A percentile compares a stretch with the other conserved stretches of the same genome.
phyloP scores from a whole-genome alignment of 2,888 invertebrate species.

The Polydrusus pterygomalis region DNA sequence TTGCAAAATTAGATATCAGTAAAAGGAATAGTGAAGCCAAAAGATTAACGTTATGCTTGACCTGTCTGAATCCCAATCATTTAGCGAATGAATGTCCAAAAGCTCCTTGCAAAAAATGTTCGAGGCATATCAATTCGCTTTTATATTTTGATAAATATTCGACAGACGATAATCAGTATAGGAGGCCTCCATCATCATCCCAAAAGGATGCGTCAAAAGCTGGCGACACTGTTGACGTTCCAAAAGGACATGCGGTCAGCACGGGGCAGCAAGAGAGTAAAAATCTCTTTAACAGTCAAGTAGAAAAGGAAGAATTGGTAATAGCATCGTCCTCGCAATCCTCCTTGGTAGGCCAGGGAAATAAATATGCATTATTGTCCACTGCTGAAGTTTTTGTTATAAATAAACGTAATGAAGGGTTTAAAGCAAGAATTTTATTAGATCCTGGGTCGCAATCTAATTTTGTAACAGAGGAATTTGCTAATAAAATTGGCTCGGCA shows the following conservation, averaged over 20 bases:
- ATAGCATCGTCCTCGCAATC: background rate
- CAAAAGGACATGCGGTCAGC: background rate
- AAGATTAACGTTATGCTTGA: conserved; percentile 38
- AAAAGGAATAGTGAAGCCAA: conserved; percentile 31
- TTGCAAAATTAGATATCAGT: conserved; percentile 19
- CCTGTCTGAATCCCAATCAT: conserved; percentile 43
- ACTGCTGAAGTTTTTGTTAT: background rate
- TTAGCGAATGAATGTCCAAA: conserved; percentile 31
- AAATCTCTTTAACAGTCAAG: background rate
- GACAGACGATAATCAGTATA: background rate
- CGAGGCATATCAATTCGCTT: conserved; percentile 42
- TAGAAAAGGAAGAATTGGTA: background rate
- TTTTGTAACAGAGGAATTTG: background rate
- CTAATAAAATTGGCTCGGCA: background rate
- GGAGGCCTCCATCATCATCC: background rate
- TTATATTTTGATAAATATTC: background rate
- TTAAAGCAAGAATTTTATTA: conserved; percentile 4
- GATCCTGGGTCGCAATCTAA: no score
- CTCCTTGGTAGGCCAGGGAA: background rate
- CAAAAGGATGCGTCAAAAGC: background rate
- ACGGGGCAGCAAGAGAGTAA: background rate
- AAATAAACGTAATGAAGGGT: background rate
- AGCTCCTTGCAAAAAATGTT: conserved; percentile 41
- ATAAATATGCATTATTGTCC: background rate
- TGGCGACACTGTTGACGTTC: no score